Base-by-base conservation (phyloP, 2,113 vertebrate genomes). In the Rhegmatorhina hoffmannsi region DNA sequence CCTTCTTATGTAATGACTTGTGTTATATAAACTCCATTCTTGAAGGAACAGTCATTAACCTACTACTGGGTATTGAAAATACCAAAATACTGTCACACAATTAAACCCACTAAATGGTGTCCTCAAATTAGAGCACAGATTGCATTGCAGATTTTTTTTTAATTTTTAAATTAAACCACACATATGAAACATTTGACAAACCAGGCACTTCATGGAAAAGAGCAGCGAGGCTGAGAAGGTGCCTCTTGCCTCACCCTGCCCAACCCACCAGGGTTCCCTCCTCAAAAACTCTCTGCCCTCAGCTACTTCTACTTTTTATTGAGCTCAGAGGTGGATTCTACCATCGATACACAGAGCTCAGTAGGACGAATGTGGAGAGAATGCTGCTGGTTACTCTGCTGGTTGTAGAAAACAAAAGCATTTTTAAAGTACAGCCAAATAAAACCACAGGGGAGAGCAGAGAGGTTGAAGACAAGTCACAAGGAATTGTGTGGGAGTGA, bases 31-130 rank as follows among this genome's bases (percentile, higher is more conserved):
- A 96, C 83, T 96, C 94, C 83, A 67, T 89, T 93, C 94, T 96
- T 95, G 86, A 97, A 96, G 95, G 96, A 96, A 49, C 83, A 97
- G 92, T 97, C 96, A 97, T 97, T 97, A 97, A 97, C 96, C 96
- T 97, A 97, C 92, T 95, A 92, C 88, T 7, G 83, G 82, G 92
- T 93, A 94, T 94, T 84, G 94, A 86, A 96, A 95, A 96, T 95
- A 96, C 95, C 90, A 81, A 96, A 96, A 97, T 96, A 94, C 96
- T 92, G 94, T 44, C 94, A 89, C 96, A 81, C 94, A 97, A 97
- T 97, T 97, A 97, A 96, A 88, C 94, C 24, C 90, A 90, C 93
- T 96, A 96, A 96, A 94, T 78, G 94, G 92, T 96, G 94, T 92
- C 95, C 95, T 95, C 93, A 92, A 97, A 97, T 75, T 97, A 46